A percentile compares a stretch with the other conserved stretches of the same genome.
These are phyloP conservation scores for Dascillus cervinus DNA, from an alignment of 2,888 invertebrate species.

Conservation along the genomic window DNA sequence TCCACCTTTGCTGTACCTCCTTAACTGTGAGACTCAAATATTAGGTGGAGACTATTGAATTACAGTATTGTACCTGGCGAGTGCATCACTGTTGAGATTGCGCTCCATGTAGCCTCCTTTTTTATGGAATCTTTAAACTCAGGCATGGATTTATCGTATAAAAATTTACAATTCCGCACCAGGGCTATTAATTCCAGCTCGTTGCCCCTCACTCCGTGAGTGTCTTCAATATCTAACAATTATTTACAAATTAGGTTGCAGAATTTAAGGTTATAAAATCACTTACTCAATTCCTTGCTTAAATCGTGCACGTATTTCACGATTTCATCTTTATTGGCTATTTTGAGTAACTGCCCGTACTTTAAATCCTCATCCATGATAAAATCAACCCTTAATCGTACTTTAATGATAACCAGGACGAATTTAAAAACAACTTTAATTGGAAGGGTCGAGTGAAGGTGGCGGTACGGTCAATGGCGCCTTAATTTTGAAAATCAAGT, in stretches of 20 bases:
- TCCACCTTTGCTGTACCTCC: conserved; percentile 21
- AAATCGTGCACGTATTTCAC: conserved; percentile 9
- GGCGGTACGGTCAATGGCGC: no score
- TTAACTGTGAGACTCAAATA: no score
- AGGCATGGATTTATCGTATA: conserved; percentile 19
- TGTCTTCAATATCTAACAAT: conserved; percentile 19
- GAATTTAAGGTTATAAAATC: not conserved
- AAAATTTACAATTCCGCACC: conserved; percentile 22
- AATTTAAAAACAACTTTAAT: no score
- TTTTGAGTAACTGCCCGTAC: no score
- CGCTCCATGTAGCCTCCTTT: conserved; percentile 22
- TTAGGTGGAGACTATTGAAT: no score
- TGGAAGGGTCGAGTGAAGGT: no score
- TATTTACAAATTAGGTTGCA: not conserved
- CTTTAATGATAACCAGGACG: no score
- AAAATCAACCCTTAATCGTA: no score
- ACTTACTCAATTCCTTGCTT: conserved; percentile 13
- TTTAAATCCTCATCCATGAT: no score
- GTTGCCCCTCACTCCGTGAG: conserved; percentile 22
- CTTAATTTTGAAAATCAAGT: no score
- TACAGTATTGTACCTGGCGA: conserved; percentile 18
- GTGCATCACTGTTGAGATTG: conserved; percentile 21
- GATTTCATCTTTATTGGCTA: no score
- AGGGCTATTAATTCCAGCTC: conserved; percentile 24
- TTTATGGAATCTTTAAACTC: conserved; percentile 22